Base-by-base conservation (phyloP, 2,888 invertebrate species). In the Parnassius glacialis region DNA sequence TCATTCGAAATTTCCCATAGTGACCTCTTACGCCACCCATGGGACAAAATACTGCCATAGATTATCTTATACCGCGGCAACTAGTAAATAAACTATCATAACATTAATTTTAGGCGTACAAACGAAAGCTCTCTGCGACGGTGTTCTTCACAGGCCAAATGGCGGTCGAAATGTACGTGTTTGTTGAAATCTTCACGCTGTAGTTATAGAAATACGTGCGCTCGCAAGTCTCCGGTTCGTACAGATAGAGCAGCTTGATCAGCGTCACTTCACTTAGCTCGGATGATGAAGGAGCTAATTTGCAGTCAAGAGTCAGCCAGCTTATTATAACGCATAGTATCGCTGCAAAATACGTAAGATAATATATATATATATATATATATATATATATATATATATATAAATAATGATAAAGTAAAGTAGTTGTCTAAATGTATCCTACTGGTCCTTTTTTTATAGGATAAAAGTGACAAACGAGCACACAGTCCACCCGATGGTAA, bases 221-320 rank as follows among this genome's bases (percentile, higher is more conserved):
- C 0, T 76, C 83, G 57, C 90, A 90, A 0, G 82, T 79, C 9
- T 70, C 74, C 16, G 90, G 90, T 61, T 91, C 90, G 67, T 87
- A 85, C 0, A 90, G 70, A 64, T 90, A 91, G 2, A 90, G 66
- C 7, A 90, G 69, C 66, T 90, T 90, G 43, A 84, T 73, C 10
- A 90, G 67, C 0, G 88, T 87, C 3, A 88, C 67, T 63, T 90
- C 90, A 9, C 81, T 79, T 0, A 87, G 75, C 59, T 90, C 89
- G 0, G 60, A 7, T 1, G 70, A 48, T 0, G 61, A 54, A 0
- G 90, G 90, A 0, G 67, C 55, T 2, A 86, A 70, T 12, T 69
- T 71, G 67, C 90, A 91, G 61, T 67, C 72, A 1, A 90, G 74
- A 0, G 79, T 81, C 43, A 83, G 58, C 84, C 85, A 89, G 67